Conservation (phyloP, 2,113 vertebrate genomes). For the Carettochelys insculpta region DNA sequence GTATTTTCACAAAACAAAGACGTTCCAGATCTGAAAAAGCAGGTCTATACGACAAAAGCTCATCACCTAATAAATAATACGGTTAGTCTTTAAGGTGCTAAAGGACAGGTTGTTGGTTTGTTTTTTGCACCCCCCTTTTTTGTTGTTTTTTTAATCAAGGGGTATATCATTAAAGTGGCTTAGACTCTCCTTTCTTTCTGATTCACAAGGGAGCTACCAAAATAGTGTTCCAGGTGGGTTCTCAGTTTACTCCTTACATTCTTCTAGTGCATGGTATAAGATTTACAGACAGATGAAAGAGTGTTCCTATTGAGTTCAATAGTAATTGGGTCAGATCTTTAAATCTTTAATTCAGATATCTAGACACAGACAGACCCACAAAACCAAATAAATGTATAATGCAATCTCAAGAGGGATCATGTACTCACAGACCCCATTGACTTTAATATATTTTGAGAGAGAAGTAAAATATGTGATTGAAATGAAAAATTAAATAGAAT, state of each 20-base stretch:
- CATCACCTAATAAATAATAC: too few relatives aligned
- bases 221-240: not conserved
- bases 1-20: too few relatives aligned
- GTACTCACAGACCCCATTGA: not conserved
- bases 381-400: not conserved
- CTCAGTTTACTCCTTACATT: not conserved
- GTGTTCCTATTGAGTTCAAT: rapidly evolving
- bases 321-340: not conserved
- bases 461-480: not conserved
- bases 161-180: not conserved
- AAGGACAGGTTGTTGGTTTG: too few relatives aligned
- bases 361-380: not conserved
- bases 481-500: not conserved
- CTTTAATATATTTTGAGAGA: not conserved
- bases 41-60: too few relatives aligned
- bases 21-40: too few relatives aligned
- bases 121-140: too few relatives aligned
- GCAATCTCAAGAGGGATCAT: not conserved
- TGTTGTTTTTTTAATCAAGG: too few relatives aligned
- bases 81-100: too few relatives aligned
- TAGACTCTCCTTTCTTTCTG: not conserved
- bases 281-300: not conserved
- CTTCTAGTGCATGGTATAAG: not conserved
- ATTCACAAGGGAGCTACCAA: slow-evolving; percentile 5
- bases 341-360: not conserved